Evolutionary conservation across 1,140 invertebrate genomes (phyloP).

Genomic region (Formica exsecta): DNA sequence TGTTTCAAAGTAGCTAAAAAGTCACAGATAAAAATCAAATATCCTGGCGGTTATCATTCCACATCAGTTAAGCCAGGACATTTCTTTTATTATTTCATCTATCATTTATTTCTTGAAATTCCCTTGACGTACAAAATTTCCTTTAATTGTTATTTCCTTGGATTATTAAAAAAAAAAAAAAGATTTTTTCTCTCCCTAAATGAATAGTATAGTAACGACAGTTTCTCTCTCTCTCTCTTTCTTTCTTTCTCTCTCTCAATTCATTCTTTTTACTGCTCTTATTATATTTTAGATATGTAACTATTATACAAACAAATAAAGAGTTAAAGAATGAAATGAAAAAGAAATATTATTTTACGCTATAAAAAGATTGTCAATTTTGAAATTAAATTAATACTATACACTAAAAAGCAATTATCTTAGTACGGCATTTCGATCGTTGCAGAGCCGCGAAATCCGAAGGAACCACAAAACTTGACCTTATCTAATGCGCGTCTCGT

Average conservation of each 20-base stretch:
- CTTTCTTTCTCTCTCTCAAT: too few species aligned
- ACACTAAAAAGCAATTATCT: not conserved
- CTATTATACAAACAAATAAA: not conserved
- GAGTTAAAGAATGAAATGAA: not conserved
- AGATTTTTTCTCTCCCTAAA: not conserved
- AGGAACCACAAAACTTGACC: conserved; percentile 88
- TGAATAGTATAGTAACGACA: not conserved
- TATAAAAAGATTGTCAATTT: not conserved
- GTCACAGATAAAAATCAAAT: not conserved
- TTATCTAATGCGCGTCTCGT: conserved; percentile 86
- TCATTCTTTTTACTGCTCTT: not conserved
- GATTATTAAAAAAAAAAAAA: not conserved
- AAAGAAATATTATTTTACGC: not conserved
- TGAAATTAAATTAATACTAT: not conserved
- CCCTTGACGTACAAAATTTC: not conserved
- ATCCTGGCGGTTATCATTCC: not conserved
- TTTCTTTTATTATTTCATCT: not conserved
- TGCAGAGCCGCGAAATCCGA: conserved; percentile 89
- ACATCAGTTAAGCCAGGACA: not conserved
- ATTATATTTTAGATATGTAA: not conserved
- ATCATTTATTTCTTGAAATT: not conserved
- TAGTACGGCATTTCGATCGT: not conserved
- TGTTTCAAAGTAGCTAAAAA: not conserved
- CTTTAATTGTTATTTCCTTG: not conserved
- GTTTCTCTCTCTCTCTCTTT: not conserved